Base-by-base conservation (phyloP, 1,140 invertebrate species). In the Odontomachus brunneus region DNA sequence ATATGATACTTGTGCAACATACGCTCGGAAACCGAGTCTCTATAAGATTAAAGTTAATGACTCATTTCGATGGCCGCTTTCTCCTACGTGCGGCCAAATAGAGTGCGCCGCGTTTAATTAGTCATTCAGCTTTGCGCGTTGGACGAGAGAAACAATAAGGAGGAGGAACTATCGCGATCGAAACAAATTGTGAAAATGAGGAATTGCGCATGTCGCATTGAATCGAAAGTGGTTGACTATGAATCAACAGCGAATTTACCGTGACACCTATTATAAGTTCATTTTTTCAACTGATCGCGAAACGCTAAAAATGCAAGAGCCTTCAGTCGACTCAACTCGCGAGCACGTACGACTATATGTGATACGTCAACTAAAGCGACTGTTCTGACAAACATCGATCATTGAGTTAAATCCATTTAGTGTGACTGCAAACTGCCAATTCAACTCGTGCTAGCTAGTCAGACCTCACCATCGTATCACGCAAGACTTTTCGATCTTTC, bases 11-110 rank as follows among this genome's bases (percentile, higher is more conserved):
- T 80, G 75, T 80, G 51, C 51, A 80, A 80, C 51, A 17, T 19
- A 26, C 29, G 49, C 19, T 44, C 65, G 69, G 63, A 80, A 80
- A 80, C 55, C 75, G 22, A 57, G 63, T n/a, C 26, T 66, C n/a
- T 63, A 44, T 57, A 67, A 55, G 51, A 80, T 69, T 69, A 33
- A 80, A 80, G 51, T 69, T 69, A 69, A 80, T 57, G 75, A 80
- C 57, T 80, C 29, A 80, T 69, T 80, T 69, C 22, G 75, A 63
- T 55, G 51, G 33, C 75, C 33, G 33, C 75, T 80, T 80, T 69
- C 65, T 80, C 65, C 26, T 80, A 80, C 33, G 63, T 33, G 65
- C 75, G 33, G 38, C 24, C 51, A 69, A 80, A 44, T 69, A 24
- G 65, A 26, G 22, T 80, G 19, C 19, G 44, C 24, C 7, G 49